These are phyloP conservation scores for Esox masquinongy DNA, from an alignment of 2,797 vertebrate species.

Conservation along the genomic window DNA sequence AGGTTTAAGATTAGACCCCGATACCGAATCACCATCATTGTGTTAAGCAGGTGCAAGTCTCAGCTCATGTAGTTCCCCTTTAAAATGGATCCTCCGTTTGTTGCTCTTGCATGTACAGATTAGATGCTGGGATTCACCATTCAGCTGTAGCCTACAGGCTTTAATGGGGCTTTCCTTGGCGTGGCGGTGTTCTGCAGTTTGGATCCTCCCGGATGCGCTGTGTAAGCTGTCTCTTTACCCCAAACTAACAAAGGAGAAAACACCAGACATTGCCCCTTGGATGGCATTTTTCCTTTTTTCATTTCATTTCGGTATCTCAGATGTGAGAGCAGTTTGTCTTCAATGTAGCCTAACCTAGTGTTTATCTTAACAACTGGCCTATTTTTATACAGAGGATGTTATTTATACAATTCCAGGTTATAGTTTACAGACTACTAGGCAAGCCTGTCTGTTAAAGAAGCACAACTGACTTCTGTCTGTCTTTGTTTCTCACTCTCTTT, in stretches of 20 bases:
- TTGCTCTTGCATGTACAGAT: not conserved
- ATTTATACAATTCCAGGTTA: not conserved
- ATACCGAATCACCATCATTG: not conserved
- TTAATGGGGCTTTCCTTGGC: slow-evolving; percentile 31
- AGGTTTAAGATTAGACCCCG: not conserved
- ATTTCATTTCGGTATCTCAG: not conserved
- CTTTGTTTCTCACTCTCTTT: not conserved
- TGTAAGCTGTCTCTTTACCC: not conserved
- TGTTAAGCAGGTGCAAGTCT: not conserved
- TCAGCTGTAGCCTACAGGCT: not conserved
- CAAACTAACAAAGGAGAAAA: not conserved
- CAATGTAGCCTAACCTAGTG: not conserved
- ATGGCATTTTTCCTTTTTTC: not conserved
- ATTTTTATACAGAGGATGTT: slow-evolving; percentile 1
- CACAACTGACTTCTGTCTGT: not conserved
- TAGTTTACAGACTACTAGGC: not conserved
- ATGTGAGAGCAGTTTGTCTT: not conserved
- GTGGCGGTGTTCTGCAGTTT: slow-evolving; percentile 31
- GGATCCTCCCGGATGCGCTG: slow-evolving; percentile 18
- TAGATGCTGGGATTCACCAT: not conserved
- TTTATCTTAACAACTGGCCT: not conserved
- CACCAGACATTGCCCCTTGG: not conserved
- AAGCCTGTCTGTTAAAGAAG: not conserved
- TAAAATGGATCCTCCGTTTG: not conserved
- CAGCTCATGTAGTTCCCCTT: not conserved